Evolutionary conservation across 2,888 invertebrate genomes (phyloP).

Genomic region (Thumatha senex): DNA sequence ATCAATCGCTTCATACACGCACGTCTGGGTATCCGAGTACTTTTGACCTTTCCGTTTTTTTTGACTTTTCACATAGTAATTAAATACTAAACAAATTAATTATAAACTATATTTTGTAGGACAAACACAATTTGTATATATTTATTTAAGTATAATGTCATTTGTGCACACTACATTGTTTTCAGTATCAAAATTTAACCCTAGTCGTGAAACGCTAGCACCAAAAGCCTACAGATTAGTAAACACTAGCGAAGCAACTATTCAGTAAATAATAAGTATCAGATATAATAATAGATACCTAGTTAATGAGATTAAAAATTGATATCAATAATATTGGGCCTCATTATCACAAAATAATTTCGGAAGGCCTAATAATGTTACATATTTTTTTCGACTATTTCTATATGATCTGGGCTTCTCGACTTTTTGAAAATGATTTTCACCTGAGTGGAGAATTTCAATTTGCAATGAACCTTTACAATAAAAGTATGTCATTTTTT

Average conservation of each 20-base stretch:
- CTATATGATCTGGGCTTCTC: no score
- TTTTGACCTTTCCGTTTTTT: no score
- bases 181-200: slow-evolving; percentile 57
- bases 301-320: slow-evolving; percentile 23
- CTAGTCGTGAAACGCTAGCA: slow-evolving; percentile 69
- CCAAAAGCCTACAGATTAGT: slow-evolving; percentile 62
- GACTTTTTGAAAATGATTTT: no score
- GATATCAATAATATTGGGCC: slow-evolving; percentile 6
- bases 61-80: no score
- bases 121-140: slow-evolving; percentile 4
- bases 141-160: slow-evolving; percentile 18
- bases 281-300: slow-evolving; percentile 13
- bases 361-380: neutral
- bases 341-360: neutral
- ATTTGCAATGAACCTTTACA: no score
- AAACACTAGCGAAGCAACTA: slow-evolving; percentile 56
- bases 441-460: no score
- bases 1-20: no score
- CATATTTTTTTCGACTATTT: no score
- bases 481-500: no score
- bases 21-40: no score
- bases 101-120: slow-evolving; percentile 1
- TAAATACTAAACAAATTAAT: neutral
- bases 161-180: slow-evolving; percentile 56
- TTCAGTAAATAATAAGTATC: slow-evolving; percentile 33